phyloP scores from a whole-genome alignment of 2,888 invertebrate genomes.

The Malacosoma neustria region DNA sequence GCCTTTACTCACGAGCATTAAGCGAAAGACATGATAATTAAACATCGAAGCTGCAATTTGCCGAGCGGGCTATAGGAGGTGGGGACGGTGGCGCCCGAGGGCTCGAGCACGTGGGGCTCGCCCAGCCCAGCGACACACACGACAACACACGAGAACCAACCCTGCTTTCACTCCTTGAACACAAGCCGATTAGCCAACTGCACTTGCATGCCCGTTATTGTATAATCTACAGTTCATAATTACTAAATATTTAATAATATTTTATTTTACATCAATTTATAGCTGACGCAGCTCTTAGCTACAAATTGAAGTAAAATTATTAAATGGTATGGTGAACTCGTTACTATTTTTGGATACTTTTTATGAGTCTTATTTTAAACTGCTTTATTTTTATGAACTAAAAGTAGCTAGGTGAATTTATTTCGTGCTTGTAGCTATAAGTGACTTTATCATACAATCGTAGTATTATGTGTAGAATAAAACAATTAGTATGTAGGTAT shows the following conservation, averaged over 20 bases:
- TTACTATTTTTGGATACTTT: too few species aligned
- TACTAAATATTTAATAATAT: too few species aligned
- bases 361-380: too few species aligned
- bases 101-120: constrained; percentile 54
- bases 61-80: constrained; percentile 66
- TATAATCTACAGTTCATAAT: too few species aligned
- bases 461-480: constrained; percentile 2
- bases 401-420: not conserved
- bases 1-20: constrained; percentile 76
- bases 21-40: constrained; percentile 63
- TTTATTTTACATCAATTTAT: too few species aligned
- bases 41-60: constrained; percentile 61
- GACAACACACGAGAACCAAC: constrained; percentile 42
- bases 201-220: constrained; percentile 21
- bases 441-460: not conserved
- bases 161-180: constrained; percentile 28
- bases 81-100: constrained; percentile 58
- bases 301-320: too few species aligned
- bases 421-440: not conserved
- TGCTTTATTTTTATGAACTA: too few species aligned
- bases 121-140: constrained; percentile 37
- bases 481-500: constrained; percentile 11
- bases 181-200: constrained; percentile 12
- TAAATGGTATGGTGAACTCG: too few species aligned
- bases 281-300: too few species aligned